Base-by-base conservation (phyloP, 2,888 invertebrate genomes). In the Megalurothrips usitatus region DNA sequence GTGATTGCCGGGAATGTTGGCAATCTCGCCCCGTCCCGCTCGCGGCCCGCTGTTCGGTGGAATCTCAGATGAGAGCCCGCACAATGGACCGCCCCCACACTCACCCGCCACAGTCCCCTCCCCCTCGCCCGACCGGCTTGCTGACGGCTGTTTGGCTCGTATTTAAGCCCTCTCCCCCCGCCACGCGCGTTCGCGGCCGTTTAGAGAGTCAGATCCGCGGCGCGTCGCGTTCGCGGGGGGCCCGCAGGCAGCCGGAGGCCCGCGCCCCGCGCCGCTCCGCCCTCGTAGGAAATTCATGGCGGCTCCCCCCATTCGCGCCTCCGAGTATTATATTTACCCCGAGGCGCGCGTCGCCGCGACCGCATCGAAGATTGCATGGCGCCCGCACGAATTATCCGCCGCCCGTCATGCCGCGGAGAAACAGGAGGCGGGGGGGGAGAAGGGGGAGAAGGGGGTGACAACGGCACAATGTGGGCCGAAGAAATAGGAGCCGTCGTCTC, bases 201-300 rank as follows among this genome's bases (percentile, higher is more conserved):
- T 19, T 58, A 17, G 58, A 58, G 19, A 6, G 58, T 14, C 52
- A 52, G 19, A 58, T 58, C 58, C 11, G n/a, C 23, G n/a, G 8
- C 68, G 26, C 68, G n/a, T 23, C 68, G 23, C 68, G 23, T 3
- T 12, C 68, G 10, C 68, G 1, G 6, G 8, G 19, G n/a, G n/a
- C n/a, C n/a, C n/a, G n/a, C n/a, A n/a, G n/a, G n/a, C n/a, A n/a
- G n/a, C n/a, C n/a, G n/a, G n/a, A n/a, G n/a, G n/a, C n/a, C n/a
- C n/a, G n/a, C n/a, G n/a, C n/a, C n/a, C n/a, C n/a, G n/a, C n/a
- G n/a, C n/a, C 68, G 23, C 63, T 11, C 68, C 23, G 68, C 68
- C 52, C 68, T 75, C 68, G 26, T 75, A 75, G 23, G 68, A 75
- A 75, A 23, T 75, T 75, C 26, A 75, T 75, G 68, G 68, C 68